phyloP scores from a whole-genome alignment of 2,888 invertebrate species.

The Tubulanus polymorphus region DNA sequence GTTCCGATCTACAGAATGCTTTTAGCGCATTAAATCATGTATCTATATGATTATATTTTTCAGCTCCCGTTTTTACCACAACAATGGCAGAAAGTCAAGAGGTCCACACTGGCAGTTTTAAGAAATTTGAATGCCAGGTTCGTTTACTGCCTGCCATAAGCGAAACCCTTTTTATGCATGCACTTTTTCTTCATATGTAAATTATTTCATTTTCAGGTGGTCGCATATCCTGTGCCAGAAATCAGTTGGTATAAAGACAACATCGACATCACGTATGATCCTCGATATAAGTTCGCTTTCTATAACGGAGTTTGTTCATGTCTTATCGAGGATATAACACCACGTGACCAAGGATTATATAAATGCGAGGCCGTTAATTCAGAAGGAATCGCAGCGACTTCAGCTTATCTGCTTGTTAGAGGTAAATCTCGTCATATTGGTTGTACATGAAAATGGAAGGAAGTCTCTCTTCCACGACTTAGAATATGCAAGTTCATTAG shows the following conservation, averaged over 20 bases:
- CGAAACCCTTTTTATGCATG: too few relatives aligned
- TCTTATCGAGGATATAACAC: slow-evolving; percentile 37
- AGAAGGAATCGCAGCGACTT: slow-evolving; percentile 48
- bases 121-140: slow-evolving; percentile 48
- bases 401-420: slow-evolving; percentile 48
- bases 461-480: too few relatives aligned
- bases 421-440: slow-evolving; percentile 25
- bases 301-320: slow-evolving; percentile 42
- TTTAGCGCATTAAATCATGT: too few relatives aligned
- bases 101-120: slow-evolving; percentile 38
- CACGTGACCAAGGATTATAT: slow-evolving; percentile 47
- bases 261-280: slow-evolving; percentile 39
- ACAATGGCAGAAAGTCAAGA: slow-evolving; percentile 28
- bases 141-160: too few relatives aligned
- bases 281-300: slow-evolving; percentile 39
- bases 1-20: too few relatives aligned
- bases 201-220: too few relatives aligned
- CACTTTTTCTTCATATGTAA: too few relatives aligned
- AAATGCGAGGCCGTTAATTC: slow-evolving; percentile 49
- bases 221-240: slow-evolving; percentile 47
- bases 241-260: slow-evolving; percentile 52
- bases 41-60: too few relatives aligned
- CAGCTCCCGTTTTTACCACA: neutral
- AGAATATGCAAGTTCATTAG: too few relatives aligned
- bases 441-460: too few relatives aligned